Evolutionary conservation across 2,113 vertebrate species (phyloP).

Genomic region (Chascanopsetta lugubris): DNA sequence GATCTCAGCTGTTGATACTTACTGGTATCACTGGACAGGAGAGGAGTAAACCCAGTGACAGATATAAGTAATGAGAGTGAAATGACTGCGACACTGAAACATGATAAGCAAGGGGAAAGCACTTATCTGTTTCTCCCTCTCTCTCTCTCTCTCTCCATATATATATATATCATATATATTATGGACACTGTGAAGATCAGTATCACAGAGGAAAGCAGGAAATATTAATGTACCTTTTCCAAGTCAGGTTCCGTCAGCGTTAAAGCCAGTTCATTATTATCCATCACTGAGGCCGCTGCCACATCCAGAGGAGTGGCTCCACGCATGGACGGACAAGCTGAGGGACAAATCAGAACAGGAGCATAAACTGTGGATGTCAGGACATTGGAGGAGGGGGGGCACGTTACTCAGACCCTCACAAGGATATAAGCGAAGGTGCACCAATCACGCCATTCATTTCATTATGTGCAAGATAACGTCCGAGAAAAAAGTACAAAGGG

Average conservation of each 20-base stretch:
- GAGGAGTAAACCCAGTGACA: not conserved
- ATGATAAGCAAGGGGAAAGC: not conserved
- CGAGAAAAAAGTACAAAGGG: not conserved
- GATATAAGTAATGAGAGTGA: not conserved
- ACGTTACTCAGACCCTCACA: not conserved
- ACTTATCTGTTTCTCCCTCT: no score
- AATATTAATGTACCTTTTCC: conserved; percentile 82
- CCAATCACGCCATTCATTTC: not conserved
- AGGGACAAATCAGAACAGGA: conserved; percentile 11
- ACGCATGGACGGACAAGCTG: conserved; percentile 95
- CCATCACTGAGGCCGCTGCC: conserved; percentile 96
- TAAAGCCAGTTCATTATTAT: conserved; percentile 94
- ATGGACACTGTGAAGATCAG: not conserved
- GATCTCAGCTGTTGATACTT: no score
- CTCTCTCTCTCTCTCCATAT: no score
- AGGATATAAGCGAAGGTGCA: not conserved
- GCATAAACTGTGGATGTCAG: not conserved
- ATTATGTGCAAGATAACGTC: not conserved
- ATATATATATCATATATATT: not conserved
- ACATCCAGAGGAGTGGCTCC: conserved; percentile 96
- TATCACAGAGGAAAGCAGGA: not conserved
- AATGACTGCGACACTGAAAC: not conserved
- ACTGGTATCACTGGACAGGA: no score
- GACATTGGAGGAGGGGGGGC: not conserved
- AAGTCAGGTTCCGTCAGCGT: conserved; percentile 89